Evolutionary conservation across 2,797 vertebrate genomes (phyloP), one percentile per base, ranked within the genome.

Genomic region (Trematomus bernacchii): DNA sequence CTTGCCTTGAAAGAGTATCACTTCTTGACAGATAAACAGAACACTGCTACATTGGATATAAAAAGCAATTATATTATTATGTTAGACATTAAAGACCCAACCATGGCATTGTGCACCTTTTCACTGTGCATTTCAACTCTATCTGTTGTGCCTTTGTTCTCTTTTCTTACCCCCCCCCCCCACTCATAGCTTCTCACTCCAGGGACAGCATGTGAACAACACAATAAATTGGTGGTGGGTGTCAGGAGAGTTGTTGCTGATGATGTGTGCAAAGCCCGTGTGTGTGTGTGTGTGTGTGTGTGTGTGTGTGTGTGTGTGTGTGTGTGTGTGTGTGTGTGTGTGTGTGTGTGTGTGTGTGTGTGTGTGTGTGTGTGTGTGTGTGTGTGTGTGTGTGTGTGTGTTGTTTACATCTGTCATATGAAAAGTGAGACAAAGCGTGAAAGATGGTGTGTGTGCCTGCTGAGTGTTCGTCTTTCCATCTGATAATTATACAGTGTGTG

Each of bases 191-290:
- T 61, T 63, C 74, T 84, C 30, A 76, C 87, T 83, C 76, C 2
- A 11, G 80, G 66, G 80, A 86, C 67, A 58, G 23, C 69, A 64
- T 65, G 55, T 62, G 75, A 85, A 85, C 76, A 87, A 67, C 79
- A 79, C 62, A 85, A 67, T 57, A 84, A 73, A 66, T 70, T 66
- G 66, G 42, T 70, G 51, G 73, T 47, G 62, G 57, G 72, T 65
- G 82, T 79, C 60, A 3, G 47, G 74, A 80, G 87, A 84, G 57
- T 69, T 77, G 63, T 44, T 69, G 65, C 57, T 78, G 61, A 3
- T 66, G 51, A 50, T 67, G 63, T 79, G 70, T 47, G 10, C 54
- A 18, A 19, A 53, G 30, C 72, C 40, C 16, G 15, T 66, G 30
- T 53, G 37, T 37, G 37, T 68, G 37, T 47, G 52, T n/a, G 4